A percentile compares a stretch with the other conserved stretches of the same genome.
These are phyloP conservation scores for Crenuchus spilurus DNA, from an alignment of 2,797 vertebrate species.

Conservation along the genomic window DNA sequence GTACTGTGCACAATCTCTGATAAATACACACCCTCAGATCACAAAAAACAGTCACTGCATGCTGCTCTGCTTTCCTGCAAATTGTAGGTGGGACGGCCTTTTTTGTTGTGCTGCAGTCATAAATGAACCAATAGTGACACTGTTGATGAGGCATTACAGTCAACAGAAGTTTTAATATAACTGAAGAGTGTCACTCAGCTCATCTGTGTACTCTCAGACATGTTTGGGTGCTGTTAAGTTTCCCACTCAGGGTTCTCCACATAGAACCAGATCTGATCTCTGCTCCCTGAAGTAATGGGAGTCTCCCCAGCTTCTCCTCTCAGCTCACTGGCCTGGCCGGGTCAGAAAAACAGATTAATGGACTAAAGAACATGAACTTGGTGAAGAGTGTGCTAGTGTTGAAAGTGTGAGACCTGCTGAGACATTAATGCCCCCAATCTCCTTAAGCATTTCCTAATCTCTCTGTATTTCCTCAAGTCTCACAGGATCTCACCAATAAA, in stretches of 20 bases:
- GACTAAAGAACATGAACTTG: not conserved
- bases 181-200: too few species aligned
- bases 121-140: too few species aligned
- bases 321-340: not conserved
- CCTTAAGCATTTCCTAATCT: constrained; percentile 70
- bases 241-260: too few species aligned
- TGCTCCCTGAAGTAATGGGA: not conserved
- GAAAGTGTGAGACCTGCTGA: constrained; percentile 50
- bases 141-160: too few species aligned
- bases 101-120: too few species aligned
- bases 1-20: too few species aligned
- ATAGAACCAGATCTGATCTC: constrained; percentile 1
- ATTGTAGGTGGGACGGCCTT: too few species aligned
- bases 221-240: not conserved
- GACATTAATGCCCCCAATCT: constrained; percentile 60
- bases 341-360: constrained; percentile 25
- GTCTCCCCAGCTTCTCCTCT: not conserved
- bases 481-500: constrained; percentile 66
- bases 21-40: too few species aligned
- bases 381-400: constrained; percentile 38
- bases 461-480: constrained; percentile 42
- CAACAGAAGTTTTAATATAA: too few species aligned
- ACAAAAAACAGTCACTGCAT: too few species aligned
- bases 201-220: too few species aligned
- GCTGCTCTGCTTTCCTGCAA: too few species aligned